Evolutionary conservation across 2,888 invertebrate genomes (phyloP), one percentile per base, ranked within the genome.

Genomic region (Parthenolecanium corni): DNA sequence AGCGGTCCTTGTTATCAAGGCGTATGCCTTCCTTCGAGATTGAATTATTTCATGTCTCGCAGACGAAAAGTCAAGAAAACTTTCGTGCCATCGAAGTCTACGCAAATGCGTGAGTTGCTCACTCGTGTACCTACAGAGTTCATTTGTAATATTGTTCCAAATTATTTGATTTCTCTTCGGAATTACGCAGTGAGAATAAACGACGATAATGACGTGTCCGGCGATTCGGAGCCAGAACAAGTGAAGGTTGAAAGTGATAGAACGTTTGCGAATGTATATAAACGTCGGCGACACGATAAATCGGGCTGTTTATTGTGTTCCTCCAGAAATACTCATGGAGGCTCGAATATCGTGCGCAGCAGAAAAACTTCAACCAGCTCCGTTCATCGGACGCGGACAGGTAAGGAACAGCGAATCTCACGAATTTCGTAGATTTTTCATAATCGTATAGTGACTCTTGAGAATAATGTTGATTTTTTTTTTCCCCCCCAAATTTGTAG

Each of bases 1-100:
- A 78, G 76, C 51, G 81, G 80, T 49, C 73, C 76, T 25, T 74
- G 79, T 67, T 86, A 84, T 71, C 80, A 86, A 76, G 89, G 89
- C 21, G 81, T 89, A 64, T 81, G 85, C 71, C 76, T 89, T 68
- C 88, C 89, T 6, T 54, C 64, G 25, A 64, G 65, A 44, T 53
- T 68, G 12, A 40, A 54, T 21, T 58, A 66, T 47, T 52, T 68
- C 36, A 67, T 69, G 31, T 23, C 58, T 2, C 12, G 9, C 4
- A 31, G 9, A 31, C 31, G 31, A 31, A 31, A 31, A 31, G 4
- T 9, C 5, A 31, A 31, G 9, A 31, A 9, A 31, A 36, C 9
- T n/a, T 18, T 49, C 9, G 24, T 16, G 36, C 16, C 44, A 47
- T 2, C 40, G 9, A 20, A 16, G n/a, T 51, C 38, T 1, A 38